Base-by-base conservation (phyloP, 2,797 vertebrate species). In the Lepus oiostolus region DNA sequence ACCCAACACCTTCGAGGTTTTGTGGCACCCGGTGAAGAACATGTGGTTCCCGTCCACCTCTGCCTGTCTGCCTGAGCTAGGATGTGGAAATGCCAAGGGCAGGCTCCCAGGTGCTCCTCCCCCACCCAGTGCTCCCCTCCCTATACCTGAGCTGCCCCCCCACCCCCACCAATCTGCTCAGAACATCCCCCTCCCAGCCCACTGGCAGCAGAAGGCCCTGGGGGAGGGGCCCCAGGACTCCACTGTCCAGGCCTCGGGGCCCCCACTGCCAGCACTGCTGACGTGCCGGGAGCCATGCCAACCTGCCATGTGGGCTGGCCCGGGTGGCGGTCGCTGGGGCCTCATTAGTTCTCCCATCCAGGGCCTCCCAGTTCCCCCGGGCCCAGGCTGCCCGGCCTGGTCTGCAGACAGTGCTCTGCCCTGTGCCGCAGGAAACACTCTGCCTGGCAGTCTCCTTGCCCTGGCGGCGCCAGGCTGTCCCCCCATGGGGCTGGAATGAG, bases 281-380 rank as follows among this genome's bases (percentile, higher is more conserved):
- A 96, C 13, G 83, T 72, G 74, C 68, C 1, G 10, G 93, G 92
- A 96, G 68, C 81, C 96, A 97, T 96, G 97, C 96, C 97, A 96
- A 97, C 96, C 74, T 2, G 24, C 32, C 72, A 10, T 0, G 47
- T 35, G 81, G 75, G 88, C 90, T 52, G 82, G 79, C 75, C 19
- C 4, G 7, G 32, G 22, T 21, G 42, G 52, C 32, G 0, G 67
- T 92, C 95, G 88, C 95, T 42, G 32, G 77, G 90, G 92, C 80
- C 96, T 97, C 96, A 96, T 97, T 96, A 97, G 95, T 74, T 92
- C 80, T 77, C 63, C 47, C 24, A 35, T n/a, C 89, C n/a, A 12
- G 30, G 8, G 83, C 28, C 83, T 93, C 67, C 63, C 58, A 6
- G 30, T 9, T 90, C 77, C 94, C 90, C 65, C 17, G 38, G 88